Evolutionary conservation across 2,113 vertebrate species (phyloP).

Genomic region (Rhadina sibilatrix): DNA sequence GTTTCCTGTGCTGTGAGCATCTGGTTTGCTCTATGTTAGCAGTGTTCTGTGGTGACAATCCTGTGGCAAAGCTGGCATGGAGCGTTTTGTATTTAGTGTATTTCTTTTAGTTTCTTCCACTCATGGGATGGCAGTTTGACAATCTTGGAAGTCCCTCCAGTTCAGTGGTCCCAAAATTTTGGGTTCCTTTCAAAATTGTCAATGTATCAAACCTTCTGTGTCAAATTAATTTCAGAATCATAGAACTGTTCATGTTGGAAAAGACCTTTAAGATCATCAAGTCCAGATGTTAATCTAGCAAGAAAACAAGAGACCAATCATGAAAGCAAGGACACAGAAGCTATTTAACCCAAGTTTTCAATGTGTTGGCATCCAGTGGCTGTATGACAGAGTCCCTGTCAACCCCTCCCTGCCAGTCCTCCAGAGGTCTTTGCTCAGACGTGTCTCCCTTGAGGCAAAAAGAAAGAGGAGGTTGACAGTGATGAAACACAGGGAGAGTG

Average conservation of each 20-base stretch:
- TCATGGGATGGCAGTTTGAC: not conserved
- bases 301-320: not conserved
- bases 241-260: not conserved
- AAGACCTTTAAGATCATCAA: not conserved
- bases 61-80: not conserved
- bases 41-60: not conserved
- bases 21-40: not conserved
- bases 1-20: not conserved
- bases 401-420: not conserved
- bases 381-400: not conserved
- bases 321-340: not conserved
- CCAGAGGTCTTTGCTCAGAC: not conserved
- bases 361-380: not conserved
- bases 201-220: not conserved
- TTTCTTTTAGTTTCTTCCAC: not conserved
- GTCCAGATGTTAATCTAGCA: not conserved
- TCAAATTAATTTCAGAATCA: not conserved
- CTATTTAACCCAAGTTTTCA: slow-evolving; percentile 1
- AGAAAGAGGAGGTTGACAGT: not conserved
- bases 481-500: not conserved
- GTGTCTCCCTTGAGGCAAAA: not conserved
- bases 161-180: not conserved
- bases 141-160: not conserved
- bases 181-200: not conserved
- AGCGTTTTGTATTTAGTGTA: fast-evolving